Conservation (phyloP, 2,888 invertebrate species). For the Tanytarsus gracilentus region DNA sequence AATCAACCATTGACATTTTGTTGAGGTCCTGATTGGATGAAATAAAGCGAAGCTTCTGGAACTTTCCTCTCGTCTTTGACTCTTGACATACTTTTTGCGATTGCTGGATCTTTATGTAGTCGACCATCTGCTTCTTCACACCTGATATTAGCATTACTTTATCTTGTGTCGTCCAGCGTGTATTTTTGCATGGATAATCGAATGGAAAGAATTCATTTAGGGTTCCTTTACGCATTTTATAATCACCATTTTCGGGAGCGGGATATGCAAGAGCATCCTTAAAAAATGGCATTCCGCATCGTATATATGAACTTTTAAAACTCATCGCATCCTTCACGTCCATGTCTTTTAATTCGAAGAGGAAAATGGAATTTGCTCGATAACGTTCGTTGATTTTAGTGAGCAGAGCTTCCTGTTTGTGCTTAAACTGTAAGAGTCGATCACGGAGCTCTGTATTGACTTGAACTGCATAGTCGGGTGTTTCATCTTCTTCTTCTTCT, state of each 20-base stretch:
- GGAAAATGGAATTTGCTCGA: slow-evolving; percentile 33
- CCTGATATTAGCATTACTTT: slow-evolving; percentile 47
- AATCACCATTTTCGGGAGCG: slow-evolving; percentile 53
- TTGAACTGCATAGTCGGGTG: slow-evolving; percentile 33
- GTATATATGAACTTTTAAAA: slow-evolving; percentile 37
- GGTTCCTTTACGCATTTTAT: slow-evolving; percentile 41
- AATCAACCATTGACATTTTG: background rate
- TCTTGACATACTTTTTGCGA: slow-evolving; percentile 13
- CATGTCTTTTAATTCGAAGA: slow-evolving; percentile 31
- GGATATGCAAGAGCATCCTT: slow-evolving; percentile 50
- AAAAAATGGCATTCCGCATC: slow-evolving; percentile 56
- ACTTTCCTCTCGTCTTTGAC: background rate
- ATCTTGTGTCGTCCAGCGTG: slow-evolving; percentile 51
- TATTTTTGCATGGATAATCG: slow-evolving; percentile 41
- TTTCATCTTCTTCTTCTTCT: background rate
- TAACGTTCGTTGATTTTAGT: slow-evolving; percentile 34
- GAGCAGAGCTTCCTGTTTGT: slow-evolving; percentile 33
- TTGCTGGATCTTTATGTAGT: slow-evolving; percentile 25
- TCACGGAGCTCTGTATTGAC: slow-evolving; percentile 36
- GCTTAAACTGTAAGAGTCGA: slow-evolving; percentile 33
- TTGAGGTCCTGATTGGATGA: background rate
- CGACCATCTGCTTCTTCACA: slow-evolving; percentile 43
- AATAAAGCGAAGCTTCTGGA: slow-evolving; percentile 10
- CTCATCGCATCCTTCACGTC: background rate
- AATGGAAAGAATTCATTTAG: slow-evolving; percentile 43